Percentiles rank a stretch among this genome's conserved stretches.
These are phyloP conservation scores for Crypturellus undulatus DNA, from an alignment of 2,113 vertebrate species.

Conservation along the genomic window DNA sequence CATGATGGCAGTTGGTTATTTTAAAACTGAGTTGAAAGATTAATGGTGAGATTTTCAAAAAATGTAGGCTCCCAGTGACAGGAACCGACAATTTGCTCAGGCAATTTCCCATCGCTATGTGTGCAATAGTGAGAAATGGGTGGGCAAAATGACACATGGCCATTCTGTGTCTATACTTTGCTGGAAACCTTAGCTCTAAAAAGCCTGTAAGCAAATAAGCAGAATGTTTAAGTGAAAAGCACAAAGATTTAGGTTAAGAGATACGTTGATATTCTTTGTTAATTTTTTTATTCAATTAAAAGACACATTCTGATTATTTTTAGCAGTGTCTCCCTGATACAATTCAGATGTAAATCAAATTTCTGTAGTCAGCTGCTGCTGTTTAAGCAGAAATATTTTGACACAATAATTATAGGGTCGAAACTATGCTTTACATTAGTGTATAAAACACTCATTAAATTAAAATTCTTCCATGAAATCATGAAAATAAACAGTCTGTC, in stretches of 20 bases:
- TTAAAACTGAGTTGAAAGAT: constrained; percentile 69
- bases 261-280: constrained; percentile 50
- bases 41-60: constrained; percentile 68
- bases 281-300: constrained; percentile 75
- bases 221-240: constrained; percentile 24
- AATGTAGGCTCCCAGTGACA: constrained; percentile 53
- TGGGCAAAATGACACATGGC: constrained; percentile 36
- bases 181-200: constrained; percentile 53
- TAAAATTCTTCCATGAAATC: constrained; percentile 96
- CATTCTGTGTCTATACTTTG: not conserved
- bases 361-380: constrained; percentile 82
- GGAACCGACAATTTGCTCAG: constrained; percentile 69
- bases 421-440: constrained; percentile 91
- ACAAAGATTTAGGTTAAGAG: constrained; percentile 24
- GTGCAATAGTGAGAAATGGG: constrained; percentile 42
- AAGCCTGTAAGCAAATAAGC: constrained; percentile 39
- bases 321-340: constrained; percentile 74
- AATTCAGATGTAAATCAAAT: constrained; percentile 84
- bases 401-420: constrained; percentile 92
- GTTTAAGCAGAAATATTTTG: constrained; percentile 91
- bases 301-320: constrained; percentile 70
- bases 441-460: constrained; percentile 94
- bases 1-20: constrained; percentile 66
- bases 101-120: constrained; percentile 63
- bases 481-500: constrained; percentile 99